Conservation (phyloP, 2,113 vertebrate genomes). For the human (Homo sapiens) region DNA sequence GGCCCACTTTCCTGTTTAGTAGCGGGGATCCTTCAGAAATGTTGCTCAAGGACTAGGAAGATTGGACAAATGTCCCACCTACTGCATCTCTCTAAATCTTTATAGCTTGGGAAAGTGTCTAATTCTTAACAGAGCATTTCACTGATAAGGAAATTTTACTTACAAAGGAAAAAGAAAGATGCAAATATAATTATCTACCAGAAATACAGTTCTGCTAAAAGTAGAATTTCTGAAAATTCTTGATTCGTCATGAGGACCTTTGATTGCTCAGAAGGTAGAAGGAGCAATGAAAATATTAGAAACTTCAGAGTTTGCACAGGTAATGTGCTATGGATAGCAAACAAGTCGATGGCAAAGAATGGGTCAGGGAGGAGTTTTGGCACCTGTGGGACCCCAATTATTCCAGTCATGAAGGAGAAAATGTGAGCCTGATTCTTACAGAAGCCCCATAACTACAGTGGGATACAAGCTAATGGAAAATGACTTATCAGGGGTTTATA, state of each 20-base stretch:
- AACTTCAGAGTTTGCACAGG: background rate
- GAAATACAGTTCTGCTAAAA: background rate
- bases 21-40: background rate
- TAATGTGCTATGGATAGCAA: background rate
- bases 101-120: background rate
- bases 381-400: background rate
- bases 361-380: background rate
- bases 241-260: background rate
- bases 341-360: background rate
- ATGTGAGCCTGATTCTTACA: rapidly evolving
- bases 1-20: background rate
- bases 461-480: background rate
- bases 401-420: too few relatives aligned
- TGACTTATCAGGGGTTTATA: background rate
- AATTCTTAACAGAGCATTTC: background rate
- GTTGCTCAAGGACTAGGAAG: background rate
- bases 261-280: background rate
- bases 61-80: rapidly evolving
- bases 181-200: background rate
- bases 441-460: background rate
- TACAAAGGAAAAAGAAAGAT: background rate
- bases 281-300: background rate
- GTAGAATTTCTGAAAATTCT: background rate
- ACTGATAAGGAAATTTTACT: background rate
- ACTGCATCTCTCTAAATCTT: background rate